Percentiles rank a stretch among this genome's conserved stretches.
These are phyloP conservation scores for Solenopsis fugax DNA, from an alignment of 1,140 invertebrate genomes.

Conservation along the genomic window DNA sequence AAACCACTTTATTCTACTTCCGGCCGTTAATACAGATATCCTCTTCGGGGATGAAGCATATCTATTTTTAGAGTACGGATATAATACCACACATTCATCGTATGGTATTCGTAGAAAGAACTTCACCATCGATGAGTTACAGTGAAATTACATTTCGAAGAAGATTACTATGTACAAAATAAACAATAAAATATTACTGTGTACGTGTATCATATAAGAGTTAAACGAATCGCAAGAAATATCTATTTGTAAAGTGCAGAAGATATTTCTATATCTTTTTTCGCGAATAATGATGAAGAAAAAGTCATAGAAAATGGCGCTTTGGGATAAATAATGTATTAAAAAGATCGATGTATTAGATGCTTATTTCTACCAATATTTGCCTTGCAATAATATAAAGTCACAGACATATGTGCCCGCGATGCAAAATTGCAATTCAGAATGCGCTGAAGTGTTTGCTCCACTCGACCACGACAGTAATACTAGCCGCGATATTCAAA, in stretches of 20 bases:
- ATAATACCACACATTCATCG: constrained; percentile 72
- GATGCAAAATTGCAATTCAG: neutral
- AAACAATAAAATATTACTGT: neutral
- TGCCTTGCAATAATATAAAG: neutral
- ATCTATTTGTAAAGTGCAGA: neutral
- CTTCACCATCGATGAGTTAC: constrained; percentile 1
- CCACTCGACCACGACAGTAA: neutral
- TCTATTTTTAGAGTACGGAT: constrained; percentile 71
- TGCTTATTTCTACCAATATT: constrained; percentile 8
- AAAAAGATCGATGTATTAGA: neutral
- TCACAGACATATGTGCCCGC: neutral
- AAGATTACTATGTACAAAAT: constrained; percentile 16
- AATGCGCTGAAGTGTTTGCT: constrained; percentile 24
- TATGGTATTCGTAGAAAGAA: constrained; percentile 60
- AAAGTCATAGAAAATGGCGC: neutral
- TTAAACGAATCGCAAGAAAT: neutral
- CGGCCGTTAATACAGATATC: constrained; percentile 77
- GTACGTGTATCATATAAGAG: neutral
- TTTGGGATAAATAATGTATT: constrained; percentile 6
- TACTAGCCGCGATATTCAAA: constrained; percentile 8
- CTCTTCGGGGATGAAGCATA: constrained; percentile 73
- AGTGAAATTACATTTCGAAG: constrained; percentile 14
- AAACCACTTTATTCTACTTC: constrained; percentile 72
- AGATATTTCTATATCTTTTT: neutral
- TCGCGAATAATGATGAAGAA: neutral